Percentiles rank a stretch among this genome's conserved stretches.
Conservation (phyloP, 2,797 vertebrate genomes). For the Gallinago stenura region DNA sequence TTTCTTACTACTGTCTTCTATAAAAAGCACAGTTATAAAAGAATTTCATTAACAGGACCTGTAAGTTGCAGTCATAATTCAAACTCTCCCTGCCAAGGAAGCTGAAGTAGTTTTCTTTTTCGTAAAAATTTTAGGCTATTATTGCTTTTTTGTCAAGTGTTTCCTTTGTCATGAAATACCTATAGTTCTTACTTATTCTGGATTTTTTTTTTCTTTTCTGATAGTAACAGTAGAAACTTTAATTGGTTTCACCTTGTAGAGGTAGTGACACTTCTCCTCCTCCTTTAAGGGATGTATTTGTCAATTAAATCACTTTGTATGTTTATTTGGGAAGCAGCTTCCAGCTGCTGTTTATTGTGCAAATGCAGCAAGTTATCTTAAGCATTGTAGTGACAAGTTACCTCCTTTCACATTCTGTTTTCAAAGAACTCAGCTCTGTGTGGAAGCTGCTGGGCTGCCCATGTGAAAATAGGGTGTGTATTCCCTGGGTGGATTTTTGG, state of each 20-base stretch:
- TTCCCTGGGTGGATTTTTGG: neutral
- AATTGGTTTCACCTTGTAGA: slow-evolving; percentile 67
- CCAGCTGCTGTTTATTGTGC: slow-evolving; percentile 51
- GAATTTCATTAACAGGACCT: neutral
- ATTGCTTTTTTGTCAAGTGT: neutral
- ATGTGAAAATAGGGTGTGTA: neutral
- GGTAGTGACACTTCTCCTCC: slow-evolving; percentile 17
- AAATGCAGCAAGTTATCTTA: slow-evolving; percentile 24
- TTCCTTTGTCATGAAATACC: slow-evolving; percentile 19
- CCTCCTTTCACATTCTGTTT: neutral
- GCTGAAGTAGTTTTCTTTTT: neutral
- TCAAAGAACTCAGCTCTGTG: neutral
- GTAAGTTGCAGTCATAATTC: neutral
- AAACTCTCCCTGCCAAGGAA: neutral
- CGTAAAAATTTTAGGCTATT: neutral
- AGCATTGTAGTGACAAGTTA: neutral
- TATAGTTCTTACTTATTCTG: slow-evolving; percentile 41
- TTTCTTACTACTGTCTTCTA: neutral
- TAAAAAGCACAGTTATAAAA: neutral
- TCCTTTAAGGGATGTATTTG: slow-evolving; percentile 17
- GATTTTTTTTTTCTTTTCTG: neutral
- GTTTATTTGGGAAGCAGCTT: slow-evolving; percentile 35
- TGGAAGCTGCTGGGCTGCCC: neutral
- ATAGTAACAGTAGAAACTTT: slow-evolving; percentile 29
- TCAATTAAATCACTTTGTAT: slow-evolving; percentile 62